Evolutionary conservation across 1,140 invertebrate genomes (phyloP).

Genomic region (Bombyx mandarina): DNA sequence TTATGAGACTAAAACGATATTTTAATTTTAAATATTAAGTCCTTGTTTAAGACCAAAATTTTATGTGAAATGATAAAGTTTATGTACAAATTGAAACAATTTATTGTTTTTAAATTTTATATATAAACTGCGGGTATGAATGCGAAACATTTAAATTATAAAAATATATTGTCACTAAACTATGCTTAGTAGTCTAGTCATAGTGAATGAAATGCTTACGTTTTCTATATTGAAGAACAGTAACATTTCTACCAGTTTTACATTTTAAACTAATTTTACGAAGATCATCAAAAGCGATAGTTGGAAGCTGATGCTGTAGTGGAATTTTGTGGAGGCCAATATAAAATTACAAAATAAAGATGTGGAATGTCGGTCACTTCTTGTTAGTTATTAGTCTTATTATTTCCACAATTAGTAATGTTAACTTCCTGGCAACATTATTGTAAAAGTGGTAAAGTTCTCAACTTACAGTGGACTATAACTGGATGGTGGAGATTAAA

Average conservation of each 20-base stretch:
- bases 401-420: too few species aligned
- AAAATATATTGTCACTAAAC: slow-evolving; percentile 51
- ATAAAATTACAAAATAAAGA: neutral
- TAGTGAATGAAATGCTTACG: slow-evolving; percentile 5
- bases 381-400: too few species aligned
- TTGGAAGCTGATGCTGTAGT: too few species aligned
- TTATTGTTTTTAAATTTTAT: slow-evolving; percentile 57
- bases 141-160: slow-evolving; percentile 36
- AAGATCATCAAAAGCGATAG: too few species aligned
- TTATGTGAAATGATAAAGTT: neutral
- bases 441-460: too few species aligned
- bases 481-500: slow-evolving; percentile 43
- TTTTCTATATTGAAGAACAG: neutral
- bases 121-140: slow-evolving; percentile 42
- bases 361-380: slow-evolving; percentile 1
- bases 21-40: too few species aligned
- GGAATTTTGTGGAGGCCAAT: too few species aligned
- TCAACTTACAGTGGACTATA: too few species aligned
- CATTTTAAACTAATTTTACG: too few species aligned
- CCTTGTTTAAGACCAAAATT: too few species aligned
- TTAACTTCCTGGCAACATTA: too few species aligned
- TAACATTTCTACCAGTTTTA: neutral
- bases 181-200: slow-evolving; percentile 46
- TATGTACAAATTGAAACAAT: slow-evolving; percentile 54
- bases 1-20: too few species aligned